Evolutionary conservation across 1,140 invertebrate species (phyloP).

Genomic region (Polypedilum pembai): DNA sequence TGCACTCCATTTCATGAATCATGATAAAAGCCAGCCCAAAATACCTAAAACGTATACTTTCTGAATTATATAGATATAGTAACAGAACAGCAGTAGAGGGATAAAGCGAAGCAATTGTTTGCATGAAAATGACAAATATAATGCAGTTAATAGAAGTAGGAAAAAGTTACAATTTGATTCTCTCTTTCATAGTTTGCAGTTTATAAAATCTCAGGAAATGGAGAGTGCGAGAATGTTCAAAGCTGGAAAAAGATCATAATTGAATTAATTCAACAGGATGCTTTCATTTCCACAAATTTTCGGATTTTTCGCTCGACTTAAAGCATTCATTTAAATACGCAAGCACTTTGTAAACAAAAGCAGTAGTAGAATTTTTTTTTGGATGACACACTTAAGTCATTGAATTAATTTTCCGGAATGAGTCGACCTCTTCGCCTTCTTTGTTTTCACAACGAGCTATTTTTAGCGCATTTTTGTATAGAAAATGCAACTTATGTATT

Average conservation of each 20-base stretch:
- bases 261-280: conserved; percentile 18
- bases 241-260: conserved; percentile 13
- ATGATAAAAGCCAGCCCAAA: not conserved
- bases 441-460: not conserved
- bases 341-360: not conserved
- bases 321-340: not conserved
- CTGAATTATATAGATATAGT: not conserved
- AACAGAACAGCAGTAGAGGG: not conserved
- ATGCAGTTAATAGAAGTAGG: conserved; percentile 4
- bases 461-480: not conserved
- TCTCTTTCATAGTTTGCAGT: too few species aligned
- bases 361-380: not conserved
- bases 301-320: not conserved
- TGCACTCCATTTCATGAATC: not conserved
- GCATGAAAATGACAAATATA: conserved; percentile 14
- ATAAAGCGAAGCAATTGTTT: conserved; percentile 9
- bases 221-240: not conserved
- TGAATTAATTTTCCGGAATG: conserved; percentile 1
- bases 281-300: not conserved
- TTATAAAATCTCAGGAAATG: not conserved
- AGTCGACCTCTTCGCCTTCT: not conserved
- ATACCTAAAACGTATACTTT: not conserved
- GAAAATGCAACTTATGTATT: too few species aligned
- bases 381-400: not conserved
- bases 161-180: conserved; percentile 1